Percentiles rank a stretch among this genome's conserved stretches.
Evolutionary conservation across 1,140 invertebrate genomes (phyloP).

Genomic region (Stegodyphus mimosarum): DNA sequence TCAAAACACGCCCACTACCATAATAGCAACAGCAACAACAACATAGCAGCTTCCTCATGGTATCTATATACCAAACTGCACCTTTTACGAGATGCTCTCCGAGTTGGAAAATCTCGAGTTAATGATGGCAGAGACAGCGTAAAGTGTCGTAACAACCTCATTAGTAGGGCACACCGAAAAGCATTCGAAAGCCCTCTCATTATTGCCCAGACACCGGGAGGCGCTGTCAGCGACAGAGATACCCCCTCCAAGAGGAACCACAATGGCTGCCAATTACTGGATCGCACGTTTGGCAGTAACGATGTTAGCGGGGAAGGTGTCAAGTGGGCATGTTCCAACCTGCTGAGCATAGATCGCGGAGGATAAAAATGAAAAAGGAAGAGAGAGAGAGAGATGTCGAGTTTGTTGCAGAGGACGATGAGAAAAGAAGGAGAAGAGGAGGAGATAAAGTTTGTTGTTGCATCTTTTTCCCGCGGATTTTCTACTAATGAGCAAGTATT

Average conservation of each 20-base stretch:
- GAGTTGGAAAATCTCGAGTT: conserved; percentile 27
- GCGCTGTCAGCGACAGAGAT: conserved; percentile 34
- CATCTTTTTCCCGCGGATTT: background rate
- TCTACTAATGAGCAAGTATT: background rate
- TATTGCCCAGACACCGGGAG: conserved; percentile 10
- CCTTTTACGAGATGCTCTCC: background rate
- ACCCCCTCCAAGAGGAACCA: conserved; percentile 1
- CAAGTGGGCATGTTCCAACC: conserved; percentile 22
- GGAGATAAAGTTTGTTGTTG: background rate
- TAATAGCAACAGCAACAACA: too few species aligned
- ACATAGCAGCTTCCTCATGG: too few species aligned
- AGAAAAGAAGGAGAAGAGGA: background rate
- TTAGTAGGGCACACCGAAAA: conserved; percentile 19
- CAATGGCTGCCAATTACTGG: conserved; percentile 49
- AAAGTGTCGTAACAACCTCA: conserved; percentile 49
- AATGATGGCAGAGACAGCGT: conserved; percentile 10
- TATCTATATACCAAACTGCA: too few species aligned
- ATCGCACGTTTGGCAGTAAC: conserved; percentile 34
- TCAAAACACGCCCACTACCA: too few species aligned
- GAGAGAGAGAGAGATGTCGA: background rate
- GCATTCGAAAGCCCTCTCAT: conserved; percentile 19
- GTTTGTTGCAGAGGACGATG: too few species aligned
- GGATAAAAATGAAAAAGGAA: background rate
- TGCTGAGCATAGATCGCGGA: background rate
- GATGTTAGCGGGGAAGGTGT: conserved; percentile 45